Evolutionary conservation across 2,113 vertebrate genomes (phyloP), one percentile per base, ranked within the genome.

Genomic region (Chauna torquata): DNA sequence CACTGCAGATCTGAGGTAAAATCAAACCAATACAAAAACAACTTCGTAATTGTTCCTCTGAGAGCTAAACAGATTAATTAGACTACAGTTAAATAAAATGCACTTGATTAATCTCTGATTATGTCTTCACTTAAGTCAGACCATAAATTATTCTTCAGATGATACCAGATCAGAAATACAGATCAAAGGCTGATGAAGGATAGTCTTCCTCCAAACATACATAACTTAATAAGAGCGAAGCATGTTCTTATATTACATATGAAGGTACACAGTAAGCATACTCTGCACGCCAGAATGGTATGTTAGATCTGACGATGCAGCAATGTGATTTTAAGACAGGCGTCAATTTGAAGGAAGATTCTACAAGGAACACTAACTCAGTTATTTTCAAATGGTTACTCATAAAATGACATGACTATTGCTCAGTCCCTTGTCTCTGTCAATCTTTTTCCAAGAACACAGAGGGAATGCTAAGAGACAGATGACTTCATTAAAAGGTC

Each of bases 21-120:
- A 96, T 55, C 79, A 75, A 90, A 70, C 59, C 32, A 40, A 44
- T 74, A 83, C 30, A 70, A 75, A 93, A 94, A 52, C 11, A 83
- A 64, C 5, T 9, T 6, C 27, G 22, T 75, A 91, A 86, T 92
- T 77, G 75, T 66, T 88, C 90, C 76, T 86, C 76, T 8, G 82
- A 92, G 86, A 96, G 55, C 59, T 91, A 90, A 82, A 75, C 69
- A 89, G 75, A 76, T 94, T 74, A 86, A 94, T 95, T 52, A 93
- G 80, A 65, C 75, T 74, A 25, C 45, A 78, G 68, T 40, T 36
- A 81, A 86, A 93, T 45, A 93, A 93, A 93, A 84, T 2, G 44
- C 75, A 10, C 79, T 88, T 11, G 30, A 75, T 91, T 89, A 55
- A 69, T 44, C 36, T 59, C 86, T 84, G 92, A 59, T 75, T 50